Evolutionary conservation across 2,888 invertebrate species (phyloP).

Genomic region (Gastracanthus pulcherrimus): DNA sequence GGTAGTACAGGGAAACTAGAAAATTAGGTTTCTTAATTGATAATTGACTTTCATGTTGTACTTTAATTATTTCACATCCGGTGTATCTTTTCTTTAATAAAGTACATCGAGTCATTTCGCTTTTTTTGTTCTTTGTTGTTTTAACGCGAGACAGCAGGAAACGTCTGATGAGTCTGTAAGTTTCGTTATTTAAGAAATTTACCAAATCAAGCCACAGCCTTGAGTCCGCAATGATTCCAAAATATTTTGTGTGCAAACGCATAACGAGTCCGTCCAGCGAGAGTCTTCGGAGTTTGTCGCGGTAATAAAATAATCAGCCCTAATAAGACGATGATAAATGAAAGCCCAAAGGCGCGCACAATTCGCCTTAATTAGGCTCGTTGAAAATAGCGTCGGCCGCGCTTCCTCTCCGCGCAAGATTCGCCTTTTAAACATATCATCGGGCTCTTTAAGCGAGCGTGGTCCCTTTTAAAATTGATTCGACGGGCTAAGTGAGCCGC

Average conservation of each 20-base stretch:
- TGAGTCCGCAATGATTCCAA: neutral
- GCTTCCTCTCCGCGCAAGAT: constrained; percentile 16
- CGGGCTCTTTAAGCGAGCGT: neutral
- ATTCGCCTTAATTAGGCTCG: constrained; percentile 42
- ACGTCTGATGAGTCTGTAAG: neutral
- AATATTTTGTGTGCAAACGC: neutral
- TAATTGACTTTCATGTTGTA: neutral
- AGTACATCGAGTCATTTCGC: neutral
- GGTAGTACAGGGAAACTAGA: no score
- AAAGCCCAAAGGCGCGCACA: constrained; percentile 28
- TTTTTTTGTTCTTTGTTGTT: no score
- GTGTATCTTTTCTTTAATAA: no score
- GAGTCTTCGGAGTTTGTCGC: neutral
- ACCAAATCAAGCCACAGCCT: neutral
- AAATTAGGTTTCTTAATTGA: no score
- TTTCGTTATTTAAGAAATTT: neutral
- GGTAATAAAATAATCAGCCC: constrained; percentile 36
- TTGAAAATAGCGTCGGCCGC: constrained; percentile 35
- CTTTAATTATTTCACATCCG: neutral
- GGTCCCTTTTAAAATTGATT: neutral
- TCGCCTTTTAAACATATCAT: constrained; percentile 19
- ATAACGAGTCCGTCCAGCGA: neutral
- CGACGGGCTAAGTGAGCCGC: neutral
- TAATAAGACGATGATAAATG: constrained; percentile 32
- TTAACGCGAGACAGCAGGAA: constrained; percentile 22